These are phyloP conservation scores for Phrynocephalus vlangalii DNA, from an alignment of 2,797 vertebrate genomes.

Conservation along the genomic window DNA sequence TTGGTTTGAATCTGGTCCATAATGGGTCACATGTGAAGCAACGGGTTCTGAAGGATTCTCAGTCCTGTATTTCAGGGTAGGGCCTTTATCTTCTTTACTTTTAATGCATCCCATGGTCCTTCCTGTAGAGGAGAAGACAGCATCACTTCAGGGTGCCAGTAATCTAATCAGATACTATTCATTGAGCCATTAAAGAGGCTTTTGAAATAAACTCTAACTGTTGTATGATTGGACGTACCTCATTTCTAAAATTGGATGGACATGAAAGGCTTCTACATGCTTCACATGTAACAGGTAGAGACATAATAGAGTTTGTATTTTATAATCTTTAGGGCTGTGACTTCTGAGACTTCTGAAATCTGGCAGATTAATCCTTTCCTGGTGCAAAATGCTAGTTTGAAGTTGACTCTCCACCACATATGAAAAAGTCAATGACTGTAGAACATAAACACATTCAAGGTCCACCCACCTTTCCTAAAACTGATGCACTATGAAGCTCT, in stretches of 20 bases:
- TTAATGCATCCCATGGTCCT: constrained; percentile 93
- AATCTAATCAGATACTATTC: neutral
- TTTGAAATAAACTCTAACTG: constrained; percentile 8
- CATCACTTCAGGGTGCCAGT: neutral
- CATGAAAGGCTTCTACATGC: neutral
- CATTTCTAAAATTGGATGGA: neutral
- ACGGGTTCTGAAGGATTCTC: constrained; percentile 83
- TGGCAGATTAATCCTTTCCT: too few species aligned
- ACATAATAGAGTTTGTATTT: neutral
- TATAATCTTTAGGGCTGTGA: neutral
- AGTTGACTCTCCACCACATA: too few species aligned
- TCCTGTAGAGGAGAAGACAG: constrained; percentile 61
- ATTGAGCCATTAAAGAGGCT: constrained; percentile 35
- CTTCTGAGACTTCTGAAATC: neutral
- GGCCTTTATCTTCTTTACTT: constrained; percentile 94
- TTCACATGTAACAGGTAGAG: neutral
- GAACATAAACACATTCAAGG: too few species aligned
- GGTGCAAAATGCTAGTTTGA: too few species aligned
- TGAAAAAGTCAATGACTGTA: too few species aligned
- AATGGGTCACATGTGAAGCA: constrained; percentile 82
- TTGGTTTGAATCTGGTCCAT: constrained; percentile 89
- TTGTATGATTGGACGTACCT: neutral
- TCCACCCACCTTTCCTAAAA: too few species aligned
- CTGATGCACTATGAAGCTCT: too few species aligned
- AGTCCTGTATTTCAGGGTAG: constrained; percentile 87